phyloP scores from a whole-genome alignment of 1,140 invertebrate genomes.

The Drosophila aff. region DNA sequence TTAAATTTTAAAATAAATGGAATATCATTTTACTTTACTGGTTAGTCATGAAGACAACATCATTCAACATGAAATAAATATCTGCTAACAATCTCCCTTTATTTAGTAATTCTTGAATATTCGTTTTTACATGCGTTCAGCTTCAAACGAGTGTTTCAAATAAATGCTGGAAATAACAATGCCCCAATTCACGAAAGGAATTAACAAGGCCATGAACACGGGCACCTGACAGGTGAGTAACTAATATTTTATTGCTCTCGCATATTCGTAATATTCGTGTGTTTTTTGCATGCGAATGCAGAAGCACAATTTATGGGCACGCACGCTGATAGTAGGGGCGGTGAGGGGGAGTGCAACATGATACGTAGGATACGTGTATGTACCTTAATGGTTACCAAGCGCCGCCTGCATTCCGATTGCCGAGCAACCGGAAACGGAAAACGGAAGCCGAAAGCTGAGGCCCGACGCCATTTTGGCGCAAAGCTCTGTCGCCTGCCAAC shows the following conservation, averaged over 20 bases:
- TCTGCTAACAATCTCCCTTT: not conserved
- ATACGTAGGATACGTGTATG: constrained; percentile 14
- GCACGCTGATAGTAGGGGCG: constrained; percentile 16
- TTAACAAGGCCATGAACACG: constrained; percentile 4
- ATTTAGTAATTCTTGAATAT: not conserved
- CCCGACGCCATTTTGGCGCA: constrained; percentile 58
- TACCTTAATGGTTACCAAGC: constrained; percentile 37
- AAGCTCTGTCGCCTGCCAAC: constrained; percentile 53
- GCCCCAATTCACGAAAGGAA: constrained; percentile 2
- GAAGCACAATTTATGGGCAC: constrained; percentile 49
- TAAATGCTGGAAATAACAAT: constrained; percentile 5
- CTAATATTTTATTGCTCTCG: constrained; percentile 21
- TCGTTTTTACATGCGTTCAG: too few species aligned
- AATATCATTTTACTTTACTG: too few species aligned
- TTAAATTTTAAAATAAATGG: not conserved
- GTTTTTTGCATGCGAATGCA: constrained; percentile 14
- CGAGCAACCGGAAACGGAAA: constrained; percentile 40
- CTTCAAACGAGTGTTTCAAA: not conserved
- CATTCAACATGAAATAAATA: not conserved
- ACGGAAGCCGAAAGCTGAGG: constrained; percentile 29
- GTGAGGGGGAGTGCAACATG: constrained; percentile 15
- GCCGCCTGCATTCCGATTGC: constrained; percentile 55
- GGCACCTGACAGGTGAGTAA: constrained; percentile 6
- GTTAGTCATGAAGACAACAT: too few species aligned
- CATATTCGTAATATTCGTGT: constrained; percentile 23